Conservation (phyloP, 2,888 invertebrate species). For the Conchocele bisecta region DNA sequence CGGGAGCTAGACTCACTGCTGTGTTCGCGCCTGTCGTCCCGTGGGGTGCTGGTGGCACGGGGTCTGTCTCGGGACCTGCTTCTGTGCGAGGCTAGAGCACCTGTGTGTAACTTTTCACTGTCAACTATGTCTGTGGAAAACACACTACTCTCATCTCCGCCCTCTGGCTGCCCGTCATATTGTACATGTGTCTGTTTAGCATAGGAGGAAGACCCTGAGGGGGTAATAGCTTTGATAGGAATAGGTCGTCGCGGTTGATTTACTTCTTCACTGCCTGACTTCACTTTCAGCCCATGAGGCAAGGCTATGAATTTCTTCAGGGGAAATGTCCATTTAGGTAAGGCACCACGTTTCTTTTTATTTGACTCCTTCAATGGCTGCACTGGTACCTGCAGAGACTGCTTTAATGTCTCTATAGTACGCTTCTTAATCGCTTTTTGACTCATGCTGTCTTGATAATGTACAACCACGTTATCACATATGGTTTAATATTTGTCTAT, state of each 20-base stretch:
- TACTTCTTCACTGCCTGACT: constrained; percentile 41
- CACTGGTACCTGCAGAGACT: constrained; percentile 33
- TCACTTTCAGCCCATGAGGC: constrained; percentile 62
- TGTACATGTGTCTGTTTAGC: constrained; percentile 46
- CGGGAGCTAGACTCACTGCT: constrained; percentile 28
- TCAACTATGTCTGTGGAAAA: neutral
- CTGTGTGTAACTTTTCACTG: too few species aligned
- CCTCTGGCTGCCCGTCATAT: constrained; percentile 31
- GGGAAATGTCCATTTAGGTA: constrained; percentile 56
- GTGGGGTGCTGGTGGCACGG: constrained; percentile 51
- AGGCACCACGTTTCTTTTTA: constrained; percentile 22
- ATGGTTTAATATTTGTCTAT: too few species aligned
- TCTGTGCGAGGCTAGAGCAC: too few species aligned
- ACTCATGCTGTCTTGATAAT: constrained; percentile 61
- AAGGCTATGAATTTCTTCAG: constrained; percentile 69
- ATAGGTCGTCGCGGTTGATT: constrained; percentile 48
- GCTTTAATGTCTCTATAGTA: constrained; percentile 39
- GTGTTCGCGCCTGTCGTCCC: constrained; percentile 25
- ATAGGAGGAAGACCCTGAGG: constrained; percentile 52
- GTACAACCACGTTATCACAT: too few species aligned
- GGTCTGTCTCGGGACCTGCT: too few species aligned
- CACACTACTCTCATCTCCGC: neutral
- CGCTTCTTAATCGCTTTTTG: constrained; percentile 62
- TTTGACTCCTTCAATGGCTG: constrained; percentile 16
- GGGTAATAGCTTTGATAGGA: constrained; percentile 64